A percentile compares a stretch with the other conserved stretches of the same genome.
phyloP scores from a whole-genome alignment of 1,140 invertebrate genomes.

The Halyomorpha halys region DNA sequence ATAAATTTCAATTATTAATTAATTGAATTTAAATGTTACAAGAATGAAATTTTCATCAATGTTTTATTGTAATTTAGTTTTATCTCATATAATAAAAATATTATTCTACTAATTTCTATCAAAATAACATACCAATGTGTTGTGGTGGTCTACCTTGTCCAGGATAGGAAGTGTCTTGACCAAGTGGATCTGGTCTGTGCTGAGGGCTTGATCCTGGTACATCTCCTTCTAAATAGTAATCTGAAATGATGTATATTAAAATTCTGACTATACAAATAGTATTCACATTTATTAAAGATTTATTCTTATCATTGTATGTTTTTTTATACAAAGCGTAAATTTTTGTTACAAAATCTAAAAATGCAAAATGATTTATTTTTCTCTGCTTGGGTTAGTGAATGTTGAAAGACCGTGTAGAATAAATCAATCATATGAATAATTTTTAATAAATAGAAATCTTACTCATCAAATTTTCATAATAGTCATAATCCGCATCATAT shows the following conservation, averaged over 20 bases:
- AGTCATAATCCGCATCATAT: slow-evolving; percentile 81
- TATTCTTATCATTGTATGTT: background rate
- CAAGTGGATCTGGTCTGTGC: slow-evolving; percentile 41
- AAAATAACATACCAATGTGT: slow-evolving; percentile 8
- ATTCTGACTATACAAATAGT: background rate
- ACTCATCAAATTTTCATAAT: slow-evolving; percentile 54
- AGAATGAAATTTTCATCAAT: too few relatives aligned
- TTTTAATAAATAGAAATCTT: slow-evolving; percentile 21
- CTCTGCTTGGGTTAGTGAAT: too few relatives aligned
- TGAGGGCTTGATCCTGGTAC: slow-evolving; percentile 15
- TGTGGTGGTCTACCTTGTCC: slow-evolving; percentile 39
- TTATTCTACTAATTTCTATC: too few relatives aligned
- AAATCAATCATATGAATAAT: too few relatives aligned
- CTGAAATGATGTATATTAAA: slow-evolving; percentile 18
- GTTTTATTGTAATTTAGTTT: too few relatives aligned
- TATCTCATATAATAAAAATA: too few relatives aligned
- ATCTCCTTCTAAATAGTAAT: slow-evolving; percentile 28
- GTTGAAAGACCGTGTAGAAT: too few relatives aligned
- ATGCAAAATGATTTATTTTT: too few relatives aligned
- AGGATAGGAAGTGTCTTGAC: slow-evolving; percentile 41
- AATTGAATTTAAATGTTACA: too few relatives aligned
- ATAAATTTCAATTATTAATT: too few relatives aligned
- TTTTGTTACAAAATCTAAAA: too few relatives aligned
- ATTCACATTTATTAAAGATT: background rate
- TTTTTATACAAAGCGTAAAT: too few relatives aligned